Percentiles rank a stretch among this genome's conserved stretches.
These are phyloP conservation scores for Steatornis caripensis DNA, from an alignment of 2,113 vertebrate genomes.

Conservation along the genomic window DNA sequence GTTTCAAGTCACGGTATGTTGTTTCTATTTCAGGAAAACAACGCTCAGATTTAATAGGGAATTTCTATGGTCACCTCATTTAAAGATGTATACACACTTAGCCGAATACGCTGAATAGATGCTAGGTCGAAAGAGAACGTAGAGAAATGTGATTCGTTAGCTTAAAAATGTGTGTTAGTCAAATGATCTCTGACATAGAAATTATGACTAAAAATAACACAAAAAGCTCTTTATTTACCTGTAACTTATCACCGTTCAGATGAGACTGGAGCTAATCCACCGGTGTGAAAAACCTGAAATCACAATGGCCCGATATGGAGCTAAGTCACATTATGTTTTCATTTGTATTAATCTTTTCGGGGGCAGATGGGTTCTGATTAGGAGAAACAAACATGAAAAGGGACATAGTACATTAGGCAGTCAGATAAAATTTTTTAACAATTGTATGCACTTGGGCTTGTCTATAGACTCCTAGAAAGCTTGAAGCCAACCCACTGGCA, in stretches of 20 bases:
- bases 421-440: constrained; percentile 26
- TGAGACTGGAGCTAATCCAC: neutral
- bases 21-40: neutral
- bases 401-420: neutral
- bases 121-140: neutral
- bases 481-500: constrained; percentile 25
- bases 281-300: neutral
- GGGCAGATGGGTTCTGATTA: neutral
- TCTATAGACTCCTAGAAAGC: neutral
- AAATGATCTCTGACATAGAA: neutral
- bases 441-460: neutral
- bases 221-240: neutral
- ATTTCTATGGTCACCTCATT: neutral
- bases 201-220: neutral
- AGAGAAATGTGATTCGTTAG: neutral
- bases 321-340: neutral
- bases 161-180: neutral
- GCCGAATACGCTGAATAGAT: neutral
- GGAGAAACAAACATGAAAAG: neutral
- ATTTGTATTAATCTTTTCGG: neutral
- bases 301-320: neutral
- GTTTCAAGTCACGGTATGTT: neutral
- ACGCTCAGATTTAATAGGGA: neutral
- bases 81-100: neutral
- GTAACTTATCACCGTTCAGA: neutral